These are phyloP conservation scores for Zeus faber DNA, from an alignment of 2,113 vertebrate genomes.

Conservation along the genomic window DNA sequence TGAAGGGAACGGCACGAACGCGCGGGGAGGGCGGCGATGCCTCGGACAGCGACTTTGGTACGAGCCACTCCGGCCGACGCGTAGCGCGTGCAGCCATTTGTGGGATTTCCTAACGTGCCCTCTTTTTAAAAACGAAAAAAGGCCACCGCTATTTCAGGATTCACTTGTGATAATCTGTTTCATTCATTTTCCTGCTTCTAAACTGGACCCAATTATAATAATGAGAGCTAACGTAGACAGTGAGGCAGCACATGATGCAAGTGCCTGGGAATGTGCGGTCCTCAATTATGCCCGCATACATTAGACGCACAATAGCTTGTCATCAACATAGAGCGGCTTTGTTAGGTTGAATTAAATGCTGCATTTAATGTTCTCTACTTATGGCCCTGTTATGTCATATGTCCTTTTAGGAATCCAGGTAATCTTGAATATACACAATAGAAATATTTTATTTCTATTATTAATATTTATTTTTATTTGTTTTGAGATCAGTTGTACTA, in stretches of 20 bases:
- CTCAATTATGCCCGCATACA: constrained; percentile 12
- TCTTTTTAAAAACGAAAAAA: background rate
- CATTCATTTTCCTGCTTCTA: background rate
- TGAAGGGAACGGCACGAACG: constrained; percentile 44
- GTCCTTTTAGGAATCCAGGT: too few species aligned
- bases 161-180: background rate
- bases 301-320: background rate
- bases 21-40: constrained; percentile 80
- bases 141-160: background rate
- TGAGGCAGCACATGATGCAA: constrained; percentile 21
- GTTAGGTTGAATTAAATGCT: background rate
- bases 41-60: constrained; percentile 92
- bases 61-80: constrained; percentile 27
- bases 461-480: too few species aligned
- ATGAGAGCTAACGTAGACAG: constrained; percentile 10
- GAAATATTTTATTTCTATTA: too few species aligned
- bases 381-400: too few species aligned
- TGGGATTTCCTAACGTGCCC: background rate
- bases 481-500: too few species aligned
- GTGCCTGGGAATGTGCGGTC: constrained; percentile 2
- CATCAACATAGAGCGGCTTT: constrained; percentile 13
- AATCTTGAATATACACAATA: too few species aligned
- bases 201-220: constrained; percentile 20
- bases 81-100: background rate
- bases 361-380: background rate